Conservation (phyloP, 2,113 vertebrate genomes). For the Oreotrochilus melanogaster region DNA sequence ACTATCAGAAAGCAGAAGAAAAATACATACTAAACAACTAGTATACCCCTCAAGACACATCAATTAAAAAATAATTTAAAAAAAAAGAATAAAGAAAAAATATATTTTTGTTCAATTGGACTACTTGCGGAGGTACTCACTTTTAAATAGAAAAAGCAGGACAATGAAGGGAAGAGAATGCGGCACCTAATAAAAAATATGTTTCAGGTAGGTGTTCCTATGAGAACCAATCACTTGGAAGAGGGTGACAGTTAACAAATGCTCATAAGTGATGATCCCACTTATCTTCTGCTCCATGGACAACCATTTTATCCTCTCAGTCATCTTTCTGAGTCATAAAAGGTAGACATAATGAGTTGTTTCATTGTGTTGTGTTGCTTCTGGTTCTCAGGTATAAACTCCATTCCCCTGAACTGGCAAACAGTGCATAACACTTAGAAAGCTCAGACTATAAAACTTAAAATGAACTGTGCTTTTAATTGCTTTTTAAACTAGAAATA, state of each 20-base stretch:
- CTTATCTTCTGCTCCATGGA: neutral
- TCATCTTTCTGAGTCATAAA: neutral
- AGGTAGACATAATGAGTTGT: neutral
- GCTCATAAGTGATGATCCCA: neutral
- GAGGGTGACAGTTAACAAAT: neutral
- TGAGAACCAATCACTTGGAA: neutral
- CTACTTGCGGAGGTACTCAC: neutral
- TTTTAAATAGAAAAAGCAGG: neutral
- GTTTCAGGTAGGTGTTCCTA: neutral
- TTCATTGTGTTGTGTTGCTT: neutral
- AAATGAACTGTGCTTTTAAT: neutral
- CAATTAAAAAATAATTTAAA: neutral
- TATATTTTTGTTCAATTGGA: neutral
- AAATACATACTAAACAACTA: neutral
- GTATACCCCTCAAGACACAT: neutral
- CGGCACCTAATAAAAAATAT: neutral
- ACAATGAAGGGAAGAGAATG: neutral
- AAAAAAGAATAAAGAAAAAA: neutral
- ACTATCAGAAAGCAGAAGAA: neutral
- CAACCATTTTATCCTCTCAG: neutral
- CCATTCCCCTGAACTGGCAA: neutral
- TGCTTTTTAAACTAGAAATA: neutral
- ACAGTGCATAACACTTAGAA: neutral
- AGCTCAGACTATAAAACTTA: neutral
- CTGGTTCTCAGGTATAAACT: neutral